phyloP scores from a whole-genome alignment of 2,888 invertebrate genomes.

The Thysanoteuthis rhombus region DNA sequence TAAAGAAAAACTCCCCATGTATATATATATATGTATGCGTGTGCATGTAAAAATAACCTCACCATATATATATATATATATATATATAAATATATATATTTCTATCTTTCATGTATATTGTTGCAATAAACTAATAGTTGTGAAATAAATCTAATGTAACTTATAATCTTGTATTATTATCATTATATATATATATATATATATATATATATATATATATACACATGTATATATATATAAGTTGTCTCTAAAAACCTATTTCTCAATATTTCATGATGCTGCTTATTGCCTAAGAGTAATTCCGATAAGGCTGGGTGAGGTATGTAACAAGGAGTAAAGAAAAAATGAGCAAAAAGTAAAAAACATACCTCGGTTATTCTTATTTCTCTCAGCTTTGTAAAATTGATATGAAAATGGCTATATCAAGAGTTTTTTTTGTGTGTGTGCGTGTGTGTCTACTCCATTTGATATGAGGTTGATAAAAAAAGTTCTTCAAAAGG shows the following conservation, averaged over 20 bases:
- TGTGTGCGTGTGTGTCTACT: neutral
- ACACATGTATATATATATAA: no score
- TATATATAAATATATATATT: no score
- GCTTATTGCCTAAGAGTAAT: neutral
- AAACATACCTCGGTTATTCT: neutral
- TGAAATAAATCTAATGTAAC: no score
- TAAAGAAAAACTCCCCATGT: neutral
- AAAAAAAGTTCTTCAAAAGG: neutral
- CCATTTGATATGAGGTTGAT: neutral
- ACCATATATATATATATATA: no score
- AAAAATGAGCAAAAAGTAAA: neutral
- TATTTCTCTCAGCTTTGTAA: neutral
- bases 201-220: no score
- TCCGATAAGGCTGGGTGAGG: neutral
- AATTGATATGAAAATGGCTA: neutral
- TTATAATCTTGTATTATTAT: no score
- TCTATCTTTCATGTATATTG: no score
- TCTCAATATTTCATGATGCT: neutral
- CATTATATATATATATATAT: no score
- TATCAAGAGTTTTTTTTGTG: neutral
- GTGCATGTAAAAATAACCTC: neutral
- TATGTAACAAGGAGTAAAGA: neutral
- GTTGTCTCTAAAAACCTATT: neutral
- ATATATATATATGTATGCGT: no score
- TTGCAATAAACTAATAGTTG: no score